A percentile compares a stretch with the other conserved stretches of the same genome.
phyloP scores from a whole-genome alignment of 1,140 invertebrate species.

The Diabrotica undecimpunctata region DNA sequence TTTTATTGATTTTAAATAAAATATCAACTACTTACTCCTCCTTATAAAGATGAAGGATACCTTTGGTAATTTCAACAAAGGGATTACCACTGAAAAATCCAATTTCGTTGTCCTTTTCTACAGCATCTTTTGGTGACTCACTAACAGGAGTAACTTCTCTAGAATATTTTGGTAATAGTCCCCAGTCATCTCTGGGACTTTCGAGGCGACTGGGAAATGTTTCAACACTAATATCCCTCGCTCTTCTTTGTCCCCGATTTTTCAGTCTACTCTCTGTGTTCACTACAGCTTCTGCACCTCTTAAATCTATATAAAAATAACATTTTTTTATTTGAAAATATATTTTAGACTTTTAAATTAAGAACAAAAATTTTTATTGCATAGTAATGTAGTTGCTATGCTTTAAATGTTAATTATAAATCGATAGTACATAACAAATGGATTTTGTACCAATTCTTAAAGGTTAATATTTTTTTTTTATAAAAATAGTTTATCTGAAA shows the following conservation, averaged over 20 bases:
- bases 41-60: conserved; percentile 94
- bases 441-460: too few species aligned
- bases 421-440: too few species aligned
- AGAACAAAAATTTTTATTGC: too few species aligned
- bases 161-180: conserved; percentile 46
- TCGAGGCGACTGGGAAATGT: conserved; percentile 57
- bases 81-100: conserved; percentile 95
- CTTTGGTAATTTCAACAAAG: conserved; percentile 93
- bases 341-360: too few species aligned
- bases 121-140: conserved; percentile 42
- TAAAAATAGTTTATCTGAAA: too few species aligned
- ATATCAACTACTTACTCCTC: conserved; percentile 60
- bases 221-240: conserved; percentile 62
- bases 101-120: conserved; percentile 58
- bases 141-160: conserved; percentile 46
- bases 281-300: conserved; percentile 23
- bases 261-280: conserved; percentile 22
- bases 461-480: too few species aligned
- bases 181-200: conserved; percentile 49
- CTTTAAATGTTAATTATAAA: too few species aligned
- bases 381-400: too few species aligned
- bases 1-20: too few species aligned
- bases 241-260: conserved; percentile 48
- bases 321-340: too few species aligned
- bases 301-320: conserved; percentile 20